Conservation (phyloP, 2,888 invertebrate species). For the Acleris sparsana region DNA sequence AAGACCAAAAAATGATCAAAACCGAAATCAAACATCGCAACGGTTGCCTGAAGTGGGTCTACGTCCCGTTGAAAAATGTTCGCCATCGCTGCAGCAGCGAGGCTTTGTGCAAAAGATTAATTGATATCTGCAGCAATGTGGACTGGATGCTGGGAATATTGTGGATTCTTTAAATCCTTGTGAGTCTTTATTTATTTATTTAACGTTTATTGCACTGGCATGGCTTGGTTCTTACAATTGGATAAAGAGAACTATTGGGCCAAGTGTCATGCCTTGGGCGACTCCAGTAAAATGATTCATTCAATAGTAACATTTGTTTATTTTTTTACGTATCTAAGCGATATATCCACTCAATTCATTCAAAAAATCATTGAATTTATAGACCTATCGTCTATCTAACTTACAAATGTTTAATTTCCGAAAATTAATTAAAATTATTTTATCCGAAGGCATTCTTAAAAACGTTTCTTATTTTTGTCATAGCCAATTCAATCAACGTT, state of each 20-base stretch:
- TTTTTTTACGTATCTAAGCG: no score
- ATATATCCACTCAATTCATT: no score
- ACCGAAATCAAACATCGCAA: neutral
- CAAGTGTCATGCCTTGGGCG: neutral
- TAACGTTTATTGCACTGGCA: no score
- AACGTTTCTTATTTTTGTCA: neutral
- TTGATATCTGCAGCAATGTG: neutral
- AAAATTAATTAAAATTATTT: no score
- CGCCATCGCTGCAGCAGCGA: neutral
- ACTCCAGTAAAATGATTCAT: no score
- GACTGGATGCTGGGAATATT: neutral
- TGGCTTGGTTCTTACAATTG: no score
- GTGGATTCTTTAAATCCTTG: neutral
- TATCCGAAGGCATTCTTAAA: no score
- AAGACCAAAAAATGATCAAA: neutral
- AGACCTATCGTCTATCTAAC: no score
- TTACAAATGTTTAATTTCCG: no score
- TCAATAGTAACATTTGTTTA: no score
- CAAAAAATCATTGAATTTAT: no score
- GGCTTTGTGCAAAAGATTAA: constrained; percentile 5
- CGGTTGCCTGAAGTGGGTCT: neutral
- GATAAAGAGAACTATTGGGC: neutral
- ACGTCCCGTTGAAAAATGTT: constrained; percentile 1
- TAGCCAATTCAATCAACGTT: neutral
- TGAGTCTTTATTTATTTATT: neutral